A percentile compares a stretch with the other conserved stretches of the same genome.
phyloP scores from a whole-genome alignment of 2,888 invertebrate species.

The Leucoma salicis region DNA sequence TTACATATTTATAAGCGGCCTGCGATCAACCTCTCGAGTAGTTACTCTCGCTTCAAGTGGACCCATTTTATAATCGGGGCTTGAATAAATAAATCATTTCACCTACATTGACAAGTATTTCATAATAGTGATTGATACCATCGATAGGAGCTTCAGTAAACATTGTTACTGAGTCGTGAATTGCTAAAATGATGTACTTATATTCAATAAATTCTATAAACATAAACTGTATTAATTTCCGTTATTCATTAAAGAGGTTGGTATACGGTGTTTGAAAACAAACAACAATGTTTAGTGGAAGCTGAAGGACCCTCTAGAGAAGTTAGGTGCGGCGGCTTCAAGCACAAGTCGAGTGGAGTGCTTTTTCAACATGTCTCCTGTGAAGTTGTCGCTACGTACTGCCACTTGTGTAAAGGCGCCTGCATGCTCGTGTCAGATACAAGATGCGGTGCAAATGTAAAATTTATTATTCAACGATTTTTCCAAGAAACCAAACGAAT shows the following conservation, averaged over 20 bases:
- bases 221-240: too few species aligned
- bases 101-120: conserved; percentile 41
- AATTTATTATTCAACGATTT: too few species aligned
- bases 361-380: conserved; percentile 73
- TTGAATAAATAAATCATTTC: conserved; percentile 59
- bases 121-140: conserved; percentile 35
- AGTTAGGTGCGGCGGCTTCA: conserved; percentile 59
- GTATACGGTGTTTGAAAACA: conserved; percentile 23
- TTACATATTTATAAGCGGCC: conserved; percentile 44
- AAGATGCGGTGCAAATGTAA: too few species aligned
- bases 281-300: conserved; percentile 46
- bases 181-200: conserved; percentile 20
- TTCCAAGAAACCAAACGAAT: too few species aligned
- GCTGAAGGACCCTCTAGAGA: conserved; percentile 47
- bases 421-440: conserved; percentile 6
- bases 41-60: conserved; percentile 49
- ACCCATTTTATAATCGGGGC: conserved; percentile 52
- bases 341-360: conserved; percentile 56
- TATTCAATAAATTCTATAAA: too few species aligned
- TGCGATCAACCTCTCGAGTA: conserved; percentile 46
- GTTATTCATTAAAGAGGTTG: too few species aligned
- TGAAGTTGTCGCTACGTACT: conserved; percentile 49
- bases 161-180: conserved; percentile 12
- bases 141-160: conserved; percentile 19
- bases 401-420: conserved; percentile 26